Percentiles rank a stretch among this genome's conserved stretches.
Evolutionary conservation across 2,888 invertebrate genomes (phyloP).

Genomic region (Stictocephala bisonia): DNA sequence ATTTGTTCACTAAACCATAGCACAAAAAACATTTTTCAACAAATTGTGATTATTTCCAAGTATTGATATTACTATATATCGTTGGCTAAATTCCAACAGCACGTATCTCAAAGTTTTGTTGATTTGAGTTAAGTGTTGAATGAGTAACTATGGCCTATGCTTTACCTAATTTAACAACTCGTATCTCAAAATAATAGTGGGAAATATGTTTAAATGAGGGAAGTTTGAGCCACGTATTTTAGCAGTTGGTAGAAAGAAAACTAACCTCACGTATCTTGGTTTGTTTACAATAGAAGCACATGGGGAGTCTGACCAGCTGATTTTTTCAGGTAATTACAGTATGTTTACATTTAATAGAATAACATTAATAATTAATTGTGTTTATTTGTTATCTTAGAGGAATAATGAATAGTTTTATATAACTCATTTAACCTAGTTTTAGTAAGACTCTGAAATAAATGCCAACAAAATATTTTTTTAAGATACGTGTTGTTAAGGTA

Average conservation of each 20-base stretch:
- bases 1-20: too few species aligned
- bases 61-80: neutral
- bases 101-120: too few species aligned
- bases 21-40: too few species aligned
- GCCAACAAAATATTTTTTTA: neutral
- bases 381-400: neutral
- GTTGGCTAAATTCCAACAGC: conserved; percentile 1
- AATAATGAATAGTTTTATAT: neutral
- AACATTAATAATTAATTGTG: neutral
- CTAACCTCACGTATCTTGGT: conserved; percentile 28
- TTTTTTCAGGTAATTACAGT: neutral
- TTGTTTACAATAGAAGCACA: neutral
- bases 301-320: neutral
- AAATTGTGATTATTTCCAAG: too few species aligned
- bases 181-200: too few species aligned
- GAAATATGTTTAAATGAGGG: too few species aligned
- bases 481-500: conserved; percentile 8
- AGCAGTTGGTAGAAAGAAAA: conserved; percentile 17
- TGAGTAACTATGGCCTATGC: conserved; percentile 10
- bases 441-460: neutral
- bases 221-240: conserved; percentile 28
- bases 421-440: neutral
- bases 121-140: conserved; percentile 20
- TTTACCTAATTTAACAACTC: conserved; percentile 18
- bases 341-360: neutral